phyloP scores from a whole-genome alignment of 2,797 vertebrate species.

The Uromys caudimaculatus region DNA sequence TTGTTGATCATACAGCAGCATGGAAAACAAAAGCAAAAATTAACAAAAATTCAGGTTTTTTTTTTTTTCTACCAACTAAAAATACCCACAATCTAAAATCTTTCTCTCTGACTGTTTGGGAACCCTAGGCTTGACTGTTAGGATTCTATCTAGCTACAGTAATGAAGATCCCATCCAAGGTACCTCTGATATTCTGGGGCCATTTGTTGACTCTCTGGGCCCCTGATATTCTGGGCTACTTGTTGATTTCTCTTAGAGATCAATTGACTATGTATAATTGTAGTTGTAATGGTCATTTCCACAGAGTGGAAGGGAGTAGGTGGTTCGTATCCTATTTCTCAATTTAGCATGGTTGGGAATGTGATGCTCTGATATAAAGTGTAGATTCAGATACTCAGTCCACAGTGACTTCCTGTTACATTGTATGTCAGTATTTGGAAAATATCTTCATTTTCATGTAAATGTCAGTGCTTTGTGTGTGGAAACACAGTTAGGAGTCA shows the following conservation, averaged over 20 bases:
- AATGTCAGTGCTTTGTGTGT: neutral
- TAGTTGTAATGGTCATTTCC: conserved; percentile 18
- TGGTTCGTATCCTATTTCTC: neutral
- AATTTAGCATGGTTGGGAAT: neutral
- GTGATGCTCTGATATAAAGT: neutral
- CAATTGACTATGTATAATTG: neutral
- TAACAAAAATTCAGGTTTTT: neutral
- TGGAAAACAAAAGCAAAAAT: conserved; percentile 32
- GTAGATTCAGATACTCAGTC: conserved; percentile 16
- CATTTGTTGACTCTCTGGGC: neutral
- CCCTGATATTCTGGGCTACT: neutral
- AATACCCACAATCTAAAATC: neutral
- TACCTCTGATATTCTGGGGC: neutral
- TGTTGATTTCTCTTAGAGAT: neutral
- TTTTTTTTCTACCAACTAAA: conserved; percentile 28
- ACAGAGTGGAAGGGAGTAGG: neutral
- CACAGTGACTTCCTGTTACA: neutral
- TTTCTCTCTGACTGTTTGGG: neutral
- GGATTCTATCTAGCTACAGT: neutral
- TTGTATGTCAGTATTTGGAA: conserved; percentile 4
- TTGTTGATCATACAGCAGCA: neutral
- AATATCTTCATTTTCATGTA: conserved; percentile 2
- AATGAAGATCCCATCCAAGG: neutral
- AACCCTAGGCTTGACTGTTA: neutral
- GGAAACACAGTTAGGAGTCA: conserved; percentile 4